Evolutionary conservation across 2,113 vertebrate genomes (phyloP).

Genomic region (Erinaceus europaeus): DNA sequence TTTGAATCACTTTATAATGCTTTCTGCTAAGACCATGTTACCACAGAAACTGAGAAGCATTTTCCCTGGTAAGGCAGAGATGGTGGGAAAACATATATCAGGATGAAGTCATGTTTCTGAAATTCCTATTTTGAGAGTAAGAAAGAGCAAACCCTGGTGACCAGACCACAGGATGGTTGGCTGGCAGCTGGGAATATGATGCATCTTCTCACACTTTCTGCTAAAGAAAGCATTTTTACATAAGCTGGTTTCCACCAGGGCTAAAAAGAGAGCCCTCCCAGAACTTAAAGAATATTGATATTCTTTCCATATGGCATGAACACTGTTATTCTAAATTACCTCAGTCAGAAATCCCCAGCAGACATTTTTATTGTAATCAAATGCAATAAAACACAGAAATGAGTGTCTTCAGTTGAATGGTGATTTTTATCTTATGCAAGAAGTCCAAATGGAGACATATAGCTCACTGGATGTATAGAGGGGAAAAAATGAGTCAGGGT

Average conservation of each 20-base stretch:
- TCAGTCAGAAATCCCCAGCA: conserved; percentile 28
- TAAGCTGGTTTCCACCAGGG: conserved; percentile 39
- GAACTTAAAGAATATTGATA: conserved; percentile 44
- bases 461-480: background rate
- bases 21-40: background rate
- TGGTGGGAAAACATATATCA: background rate
- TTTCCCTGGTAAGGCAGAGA: background rate
- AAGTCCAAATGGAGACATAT: background rate
- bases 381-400: conserved; percentile 13
- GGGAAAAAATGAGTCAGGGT: too few species aligned
- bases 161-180: background rate
- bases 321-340: conserved; percentile 50
- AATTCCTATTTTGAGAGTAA: background rate
- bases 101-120: background rate
- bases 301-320: conserved; percentile 58
- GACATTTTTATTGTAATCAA: conserved; percentile 27
- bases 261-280: conserved; percentile 55
- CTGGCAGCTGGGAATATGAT: conserved; percentile 12
- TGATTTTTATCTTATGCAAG: background rate
- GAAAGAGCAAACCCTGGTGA: background rate
- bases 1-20: background rate
- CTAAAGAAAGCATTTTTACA: conserved; percentile 56
- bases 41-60: background rate
- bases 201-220: conserved; percentile 44
- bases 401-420: background rate